Evolutionary conservation across 2,888 invertebrate genomes (phyloP), one percentile per base, ranked within the genome.

Genomic region (Parnassius apollo): DNA sequence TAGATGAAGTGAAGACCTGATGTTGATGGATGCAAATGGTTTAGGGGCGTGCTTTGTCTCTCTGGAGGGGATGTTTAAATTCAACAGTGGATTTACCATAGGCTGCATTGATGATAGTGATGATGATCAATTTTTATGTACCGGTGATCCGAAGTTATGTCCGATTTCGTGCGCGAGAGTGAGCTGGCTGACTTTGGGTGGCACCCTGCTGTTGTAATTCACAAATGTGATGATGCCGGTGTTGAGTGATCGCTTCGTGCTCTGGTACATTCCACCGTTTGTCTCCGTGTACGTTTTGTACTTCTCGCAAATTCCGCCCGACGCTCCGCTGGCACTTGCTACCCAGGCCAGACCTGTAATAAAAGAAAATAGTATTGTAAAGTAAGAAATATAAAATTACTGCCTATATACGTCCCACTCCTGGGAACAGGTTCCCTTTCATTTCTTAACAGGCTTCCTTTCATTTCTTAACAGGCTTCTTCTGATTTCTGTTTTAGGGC

Each of bases 141-240:
- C 98, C 82, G 98, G 98, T 65, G 98, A 98, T 64, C 99, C 99
- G 86, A 99, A 99, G 88, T 99, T 99, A 83, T 99, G 99, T 2
- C 99, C 99, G 72, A 97, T 97, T 90, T 99, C 99, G 85, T 99
- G 99, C 1, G 99, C 99, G 70, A 99, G 92, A 1, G 99, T 99
- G 66, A 99, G 91, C 83, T 99, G 98, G 46, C 99, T 99, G 35
- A 99, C 99, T 89, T 98, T 98, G 0, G 98, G 98, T 62, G 99
- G 98, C 62, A 99, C 99, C 48, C 98, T 93, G 80, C 96, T 97
- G 84, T 98, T 98, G 91, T 99, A 99, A 92, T 99, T 99, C 68
- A 99, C 98, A 83, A 99, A 98, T 1, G 99, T 99, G 68, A 99
- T 99, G 80, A 99, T 99, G 65, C 99, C 99, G 0, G 99, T 99